phyloP scores from a whole-genome alignment of 1,140 invertebrate genomes.

The Leptinotarsa texana region DNA sequence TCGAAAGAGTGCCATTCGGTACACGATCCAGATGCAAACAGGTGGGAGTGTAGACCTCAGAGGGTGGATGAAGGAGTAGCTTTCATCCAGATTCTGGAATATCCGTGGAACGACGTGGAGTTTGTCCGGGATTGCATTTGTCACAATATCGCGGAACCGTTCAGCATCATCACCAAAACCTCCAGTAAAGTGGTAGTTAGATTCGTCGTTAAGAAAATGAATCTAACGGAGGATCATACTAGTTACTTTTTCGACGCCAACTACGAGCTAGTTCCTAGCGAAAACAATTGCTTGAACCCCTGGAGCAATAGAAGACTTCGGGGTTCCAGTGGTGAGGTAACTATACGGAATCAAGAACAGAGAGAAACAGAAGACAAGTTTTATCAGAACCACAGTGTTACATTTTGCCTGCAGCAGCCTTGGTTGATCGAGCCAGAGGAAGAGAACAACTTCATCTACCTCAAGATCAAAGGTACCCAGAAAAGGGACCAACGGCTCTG shows the following conservation, averaged over 20 bases:
- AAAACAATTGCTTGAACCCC: slow-evolving; percentile 63
- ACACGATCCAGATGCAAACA: slow-evolving; percentile 61
- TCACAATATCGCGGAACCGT: slow-evolving; percentile 67
- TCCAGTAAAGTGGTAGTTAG: slow-evolving; percentile 71
- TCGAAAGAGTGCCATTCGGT: slow-evolving; percentile 68
- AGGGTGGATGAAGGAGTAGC: slow-evolving; percentile 59
- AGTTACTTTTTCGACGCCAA: slow-evolving; percentile 81
- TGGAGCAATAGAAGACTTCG: slow-evolving; percentile 67
- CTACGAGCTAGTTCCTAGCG: slow-evolving; percentile 70
- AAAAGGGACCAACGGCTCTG: slow-evolving; percentile 65
- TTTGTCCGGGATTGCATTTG: slow-evolving; percentile 76
- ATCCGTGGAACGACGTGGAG: slow-evolving; percentile 72
- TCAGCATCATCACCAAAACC: slow-evolving; percentile 65
- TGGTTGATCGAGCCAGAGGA: slow-evolving; percentile 79
- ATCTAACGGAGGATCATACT: slow-evolving; percentile 78
- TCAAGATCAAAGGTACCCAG: slow-evolving; percentile 70
- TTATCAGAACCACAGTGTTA: slow-evolving; percentile 38
- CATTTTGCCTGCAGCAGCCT: slow-evolving; percentile 70
- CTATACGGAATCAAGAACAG: slow-evolving; percentile 51
- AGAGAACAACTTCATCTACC: slow-evolving; percentile 70
- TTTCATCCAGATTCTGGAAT: slow-evolving; percentile 70
- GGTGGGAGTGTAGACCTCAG: slow-evolving; percentile 67
- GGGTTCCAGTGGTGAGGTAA: slow-evolving; percentile 74
- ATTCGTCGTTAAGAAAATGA: slow-evolving; percentile 78
- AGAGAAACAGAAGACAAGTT: slow-evolving; percentile 34